Conservation (phyloP, 2,888 invertebrate genomes). For the Oscheius sp. region DNA sequence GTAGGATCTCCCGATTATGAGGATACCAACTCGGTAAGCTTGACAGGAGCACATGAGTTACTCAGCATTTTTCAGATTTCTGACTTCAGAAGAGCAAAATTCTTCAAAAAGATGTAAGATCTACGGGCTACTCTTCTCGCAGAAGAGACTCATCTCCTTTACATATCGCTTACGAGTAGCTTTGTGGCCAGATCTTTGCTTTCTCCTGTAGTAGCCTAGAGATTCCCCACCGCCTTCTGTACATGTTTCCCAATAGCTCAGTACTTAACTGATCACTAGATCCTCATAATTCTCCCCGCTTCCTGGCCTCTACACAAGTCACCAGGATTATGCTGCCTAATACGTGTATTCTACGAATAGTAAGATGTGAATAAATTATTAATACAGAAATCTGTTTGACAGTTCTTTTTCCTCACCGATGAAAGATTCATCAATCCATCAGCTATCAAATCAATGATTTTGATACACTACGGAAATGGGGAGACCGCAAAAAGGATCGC, state of each 20-base stretch:
- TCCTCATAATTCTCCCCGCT: slow-evolving; percentile 11
- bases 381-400: not conserved
- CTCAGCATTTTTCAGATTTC: slow-evolving; percentile 3
- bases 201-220: slow-evolving; percentile 28
- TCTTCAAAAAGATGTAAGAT: slow-evolving; percentile 26
- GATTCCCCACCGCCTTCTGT: slow-evolving; percentile 1
- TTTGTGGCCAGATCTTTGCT: slow-evolving; percentile 31
- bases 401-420: not conserved
- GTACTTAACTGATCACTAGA: slow-evolving; percentile 12
- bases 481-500: not conserved
- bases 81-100: slow-evolving; percentile 30
- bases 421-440: slow-evolving; percentile 7
- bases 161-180: slow-evolving; percentile 32
- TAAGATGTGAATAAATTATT: slow-evolving; percentile 28
- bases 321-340: slow-evolving; percentile 14
- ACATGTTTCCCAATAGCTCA: slow-evolving; percentile 11
- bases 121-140: slow-evolving; percentile 3
- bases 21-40: slow-evolving; percentile 10
- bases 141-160: slow-evolving; percentile 3
- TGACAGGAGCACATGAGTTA: not conserved
- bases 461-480: not conserved
- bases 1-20: slow-evolving; percentile 9
- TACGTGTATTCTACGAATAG: slow-evolving; percentile 32
- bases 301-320: slow-evolving; percentile 4
- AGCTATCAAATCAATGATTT: slow-evolving; percentile 26